Conservation (phyloP, 2,888 invertebrate species). For the Uloborus plumipes region DNA sequence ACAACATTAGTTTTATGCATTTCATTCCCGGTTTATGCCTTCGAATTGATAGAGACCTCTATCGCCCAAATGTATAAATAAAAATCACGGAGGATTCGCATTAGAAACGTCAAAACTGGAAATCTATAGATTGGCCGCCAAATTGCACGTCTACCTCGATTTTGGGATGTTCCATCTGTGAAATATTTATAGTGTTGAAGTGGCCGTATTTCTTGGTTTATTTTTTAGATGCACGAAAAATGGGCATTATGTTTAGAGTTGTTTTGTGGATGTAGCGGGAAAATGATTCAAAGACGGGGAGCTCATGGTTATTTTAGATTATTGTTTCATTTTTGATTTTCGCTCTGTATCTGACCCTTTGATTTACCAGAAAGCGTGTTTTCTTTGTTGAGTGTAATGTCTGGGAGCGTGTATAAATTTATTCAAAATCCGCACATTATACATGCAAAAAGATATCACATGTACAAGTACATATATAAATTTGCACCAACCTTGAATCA, state of each 20-base stretch:
- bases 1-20: slow-evolving; percentile 39
- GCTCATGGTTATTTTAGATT: slow-evolving; percentile 24
- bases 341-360: too few species aligned
- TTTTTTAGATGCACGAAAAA: slow-evolving; percentile 40
- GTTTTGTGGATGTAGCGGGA: slow-evolving; percentile 12
- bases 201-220: slow-evolving; percentile 18
- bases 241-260: slow-evolving; percentile 34
- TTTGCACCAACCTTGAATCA: too few species aligned
- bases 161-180: slow-evolving; percentile 35
- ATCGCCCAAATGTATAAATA: slow-evolving; percentile 32
- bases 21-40: neutral
- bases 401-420: too few species aligned
- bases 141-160: slow-evolving; percentile 30
- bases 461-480: too few species aligned
- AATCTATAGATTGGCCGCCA: slow-evolving; percentile 18
- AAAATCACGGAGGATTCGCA: slow-evolving; percentile 56
- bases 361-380: too few species aligned
- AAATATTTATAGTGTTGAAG: slow-evolving; percentile 38
- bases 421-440: too few species aligned
- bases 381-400: too few species aligned
- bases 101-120: slow-evolving; percentile 28
- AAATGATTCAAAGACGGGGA: slow-evolving; percentile 43
- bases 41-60: neutral
- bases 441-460: too few species aligned
- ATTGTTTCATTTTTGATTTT: slow-evolving; percentile 31